A percentile compares a stretch with the other conserved stretches of the same genome.
Conservation (phyloP, 1,140 invertebrate genomes). For the Drosophila pandora region DNA sequence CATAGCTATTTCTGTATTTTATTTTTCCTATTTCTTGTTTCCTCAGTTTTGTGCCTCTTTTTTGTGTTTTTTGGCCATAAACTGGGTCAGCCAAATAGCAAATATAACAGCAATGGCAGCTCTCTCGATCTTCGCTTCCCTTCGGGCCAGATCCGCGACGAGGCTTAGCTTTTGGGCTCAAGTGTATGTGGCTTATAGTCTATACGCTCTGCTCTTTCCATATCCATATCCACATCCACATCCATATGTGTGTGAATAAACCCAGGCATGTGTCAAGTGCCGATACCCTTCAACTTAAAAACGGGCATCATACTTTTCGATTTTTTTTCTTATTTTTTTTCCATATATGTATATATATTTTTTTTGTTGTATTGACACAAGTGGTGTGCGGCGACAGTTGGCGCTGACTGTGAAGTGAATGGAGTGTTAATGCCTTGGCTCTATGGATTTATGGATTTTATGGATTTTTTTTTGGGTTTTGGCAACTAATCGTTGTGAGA, state of each 20-base stretch:
- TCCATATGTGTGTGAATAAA: constrained; percentile 13
- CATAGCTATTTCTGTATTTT: constrained; percentile 6
- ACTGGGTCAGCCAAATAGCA: constrained; percentile 42
- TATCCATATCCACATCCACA: background rate
- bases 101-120: constrained; percentile 9
- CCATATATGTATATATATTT: too few species aligned
- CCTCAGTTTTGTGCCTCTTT: constrained; percentile 2
- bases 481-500: constrained; percentile 15
- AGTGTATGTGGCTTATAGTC: background rate
- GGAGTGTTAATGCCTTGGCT: constrained; percentile 8
- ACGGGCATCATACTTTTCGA: constrained; percentile 18
- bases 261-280: constrained; percentile 49
- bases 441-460: constrained; percentile 3
- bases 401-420: constrained; percentile 9
- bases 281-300: constrained; percentile 53
- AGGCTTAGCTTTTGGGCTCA: background rate
- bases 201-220: background rate
- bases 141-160: constrained; percentile 23
- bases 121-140: constrained; percentile 19
- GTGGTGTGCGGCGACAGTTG: constrained; percentile 34
- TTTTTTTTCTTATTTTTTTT: background rate
- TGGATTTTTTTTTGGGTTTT: constrained; percentile 9
- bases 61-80: constrained; percentile 16
- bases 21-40: background rate
- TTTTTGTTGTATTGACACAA: constrained; percentile 56